Evolutionary conservation across 92 coral and sea anemone species (phyloP), one percentile per base, ranked within the genome.

Genomic region (Siderastrea siderea): DNA sequence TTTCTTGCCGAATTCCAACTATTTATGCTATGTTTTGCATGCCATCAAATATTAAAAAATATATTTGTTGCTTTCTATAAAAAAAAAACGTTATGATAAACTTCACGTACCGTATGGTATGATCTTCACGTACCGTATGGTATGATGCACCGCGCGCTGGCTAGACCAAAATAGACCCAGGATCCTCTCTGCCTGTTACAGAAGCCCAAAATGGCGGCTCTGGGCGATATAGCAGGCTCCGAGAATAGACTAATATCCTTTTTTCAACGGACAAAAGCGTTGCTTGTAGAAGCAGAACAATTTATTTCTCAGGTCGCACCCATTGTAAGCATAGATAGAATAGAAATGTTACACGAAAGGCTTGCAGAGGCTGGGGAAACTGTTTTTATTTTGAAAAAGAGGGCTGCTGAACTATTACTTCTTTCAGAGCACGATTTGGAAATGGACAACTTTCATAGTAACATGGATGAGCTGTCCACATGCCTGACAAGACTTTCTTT

Each of bases 341-440:
- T 85, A 65, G 82, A 88, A 76, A 61, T 86, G 83, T 68, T 84
- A 71, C 95, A 84, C 66, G 88, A 88, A 59, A 85, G 88, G 88
- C 95, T 92, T 80, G 75, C 91, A 49, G 95, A 88, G 92, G 95
- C 90, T 79, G 89, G 85, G 60, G 92, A 92, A 79, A 84, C 95
- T 43, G 94, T 88, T 51, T 79, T 88, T 61, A 88, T 82, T 83
- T 77, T 92, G 75, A 89, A 69, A 75, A 87, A 88, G 88, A 86
- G 94, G 19, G 94, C 94, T 19, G 47, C 75, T 46, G 86, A 91
- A 62, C 82, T 85, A 52, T 68, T 26, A 26, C 38, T 81, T 17
- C n/a, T 67, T 58, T 63, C 72, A 38, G 83, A 78, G 75, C 57
- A 59, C 49, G 90, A 89, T 70, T 71, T 86, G 61, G 91, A 85